These are phyloP conservation scores for Pygathrix nemaeus DNA, from an alignment of 2,113 vertebrate genomes.

Conservation along the genomic window DNA sequence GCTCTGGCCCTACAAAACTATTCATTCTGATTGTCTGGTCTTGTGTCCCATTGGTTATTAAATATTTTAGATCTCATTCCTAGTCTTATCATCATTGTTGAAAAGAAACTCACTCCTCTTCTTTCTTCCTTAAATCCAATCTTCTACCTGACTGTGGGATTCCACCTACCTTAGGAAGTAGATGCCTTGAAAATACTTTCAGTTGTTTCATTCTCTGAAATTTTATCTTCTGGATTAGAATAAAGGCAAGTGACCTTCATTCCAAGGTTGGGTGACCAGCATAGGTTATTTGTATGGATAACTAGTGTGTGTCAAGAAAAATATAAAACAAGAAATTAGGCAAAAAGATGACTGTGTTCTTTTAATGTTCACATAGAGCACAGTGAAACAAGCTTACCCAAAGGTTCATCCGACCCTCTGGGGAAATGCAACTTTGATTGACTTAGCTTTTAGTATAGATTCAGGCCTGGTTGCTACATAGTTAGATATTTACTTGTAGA, in stretches of 20 bases:
- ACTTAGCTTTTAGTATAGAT: neutral
- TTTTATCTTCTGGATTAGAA: neutral
- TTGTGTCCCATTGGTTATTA: neutral
- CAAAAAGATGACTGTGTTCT: neutral
- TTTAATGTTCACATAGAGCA: neutral
- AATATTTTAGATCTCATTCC: neutral
- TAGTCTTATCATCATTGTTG: neutral
- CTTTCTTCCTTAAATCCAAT: neutral
- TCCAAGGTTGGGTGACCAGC: neutral
- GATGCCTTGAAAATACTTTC: neutral
- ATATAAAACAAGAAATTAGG: neutral
- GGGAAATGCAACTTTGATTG: neutral
- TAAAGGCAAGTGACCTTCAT: neutral
- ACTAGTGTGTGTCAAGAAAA: neutral
- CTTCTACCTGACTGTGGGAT: neutral
- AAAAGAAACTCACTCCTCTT: neutral
- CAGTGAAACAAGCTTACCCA: neutral
- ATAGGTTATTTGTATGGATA: neutral
- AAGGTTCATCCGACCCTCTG: neutral
- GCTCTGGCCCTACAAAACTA: neutral
- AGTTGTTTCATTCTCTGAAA: neutral
- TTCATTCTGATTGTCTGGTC: neutral
- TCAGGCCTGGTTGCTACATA: neutral
- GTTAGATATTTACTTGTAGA: neutral
- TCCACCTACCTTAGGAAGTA: neutral